phyloP scores from a whole-genome alignment of 2,113 vertebrate genomes.

The Scytalopus superciliaris region DNA sequence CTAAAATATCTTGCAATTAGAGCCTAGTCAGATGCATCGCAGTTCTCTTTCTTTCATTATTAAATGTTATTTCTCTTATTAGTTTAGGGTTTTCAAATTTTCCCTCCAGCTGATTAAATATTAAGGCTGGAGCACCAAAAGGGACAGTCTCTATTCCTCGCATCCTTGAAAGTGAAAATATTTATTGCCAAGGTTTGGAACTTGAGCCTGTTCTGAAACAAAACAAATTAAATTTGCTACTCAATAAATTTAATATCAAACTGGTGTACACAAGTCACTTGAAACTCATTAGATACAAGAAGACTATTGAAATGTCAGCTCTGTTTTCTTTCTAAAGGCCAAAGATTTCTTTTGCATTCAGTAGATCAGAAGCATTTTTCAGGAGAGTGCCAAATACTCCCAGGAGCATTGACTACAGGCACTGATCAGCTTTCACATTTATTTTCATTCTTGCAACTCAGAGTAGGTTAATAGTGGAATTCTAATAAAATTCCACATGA shows the following conservation, averaged over 20 bases:
- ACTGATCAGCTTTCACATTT: neutral
- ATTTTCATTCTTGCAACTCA: neutral
- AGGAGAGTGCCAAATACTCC: constrained; percentile 6
- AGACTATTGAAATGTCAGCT: constrained; percentile 49
- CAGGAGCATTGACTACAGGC: neutral
- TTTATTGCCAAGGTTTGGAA: constrained; percentile 1
- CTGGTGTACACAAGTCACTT: neutral
- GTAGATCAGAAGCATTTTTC: constrained; percentile 43
- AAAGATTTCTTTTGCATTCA: constrained; percentile 12
- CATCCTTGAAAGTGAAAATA: neutral
- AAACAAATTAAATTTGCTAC: constrained; percentile 10
- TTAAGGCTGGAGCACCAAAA: neutral
- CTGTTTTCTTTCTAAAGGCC: constrained; percentile 42
- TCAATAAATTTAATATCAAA: constrained; percentile 51
- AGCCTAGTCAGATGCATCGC: neutral
- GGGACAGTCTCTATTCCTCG: neutral
- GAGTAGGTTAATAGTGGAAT: neutral
- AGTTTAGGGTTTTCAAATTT: neutral
- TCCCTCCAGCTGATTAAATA: constrained; percentile 28
- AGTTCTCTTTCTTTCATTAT: neutral
- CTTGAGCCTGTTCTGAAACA: constrained; percentile 14
- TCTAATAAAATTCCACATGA: neutral
- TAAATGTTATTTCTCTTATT: neutral
- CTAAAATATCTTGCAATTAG: neutral
- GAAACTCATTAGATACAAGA: constrained; percentile 33